Conservation (phyloP, 2,113 vertebrate species). For the Myotis yumanensis region DNA sequence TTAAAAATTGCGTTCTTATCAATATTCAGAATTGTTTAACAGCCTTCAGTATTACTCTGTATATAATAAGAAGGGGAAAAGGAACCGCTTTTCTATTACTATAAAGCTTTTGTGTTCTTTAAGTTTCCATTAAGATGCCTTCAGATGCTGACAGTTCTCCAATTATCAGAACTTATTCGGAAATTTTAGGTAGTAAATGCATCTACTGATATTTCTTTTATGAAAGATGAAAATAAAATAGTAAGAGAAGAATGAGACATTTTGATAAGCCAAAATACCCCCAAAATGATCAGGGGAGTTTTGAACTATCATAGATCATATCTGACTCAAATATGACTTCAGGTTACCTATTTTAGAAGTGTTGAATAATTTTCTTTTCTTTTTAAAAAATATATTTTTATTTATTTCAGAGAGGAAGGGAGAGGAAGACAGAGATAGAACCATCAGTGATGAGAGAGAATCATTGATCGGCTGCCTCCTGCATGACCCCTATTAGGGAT, state of each 20-base stretch:
- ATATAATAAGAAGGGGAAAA: not conserved
- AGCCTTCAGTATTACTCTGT: not conserved
- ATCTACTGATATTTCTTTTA: not conserved
- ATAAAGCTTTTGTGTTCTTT: not conserved
- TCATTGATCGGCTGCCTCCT: no score
- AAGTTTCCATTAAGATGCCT: slow-evolving; percentile 8
- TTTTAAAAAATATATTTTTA: no score
- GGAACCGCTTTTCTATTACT: not conserved
- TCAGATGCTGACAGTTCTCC: not conserved
- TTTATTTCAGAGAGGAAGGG: no score
- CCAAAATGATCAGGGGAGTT: not conserved
- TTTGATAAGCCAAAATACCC: not conserved
- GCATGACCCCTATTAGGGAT: no score
- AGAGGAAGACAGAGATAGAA: no score
- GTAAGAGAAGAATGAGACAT: not conserved
- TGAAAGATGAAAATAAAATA: slow-evolving; percentile 39
- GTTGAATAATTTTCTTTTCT: no score
- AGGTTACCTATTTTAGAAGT: not conserved
- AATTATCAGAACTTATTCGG: slow-evolving; percentile 25
- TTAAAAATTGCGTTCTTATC: slow-evolving; percentile 21
- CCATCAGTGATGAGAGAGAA: no score
- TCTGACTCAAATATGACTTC: not conserved
- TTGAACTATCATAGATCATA: not conserved
- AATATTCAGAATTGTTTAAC: slow-evolving; percentile 26
- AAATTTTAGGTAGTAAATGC: slow-evolving; percentile 31